phyloP scores from a whole-genome alignment of 2,113 vertebrate genomes.

The Vireo altiloquus region DNA sequence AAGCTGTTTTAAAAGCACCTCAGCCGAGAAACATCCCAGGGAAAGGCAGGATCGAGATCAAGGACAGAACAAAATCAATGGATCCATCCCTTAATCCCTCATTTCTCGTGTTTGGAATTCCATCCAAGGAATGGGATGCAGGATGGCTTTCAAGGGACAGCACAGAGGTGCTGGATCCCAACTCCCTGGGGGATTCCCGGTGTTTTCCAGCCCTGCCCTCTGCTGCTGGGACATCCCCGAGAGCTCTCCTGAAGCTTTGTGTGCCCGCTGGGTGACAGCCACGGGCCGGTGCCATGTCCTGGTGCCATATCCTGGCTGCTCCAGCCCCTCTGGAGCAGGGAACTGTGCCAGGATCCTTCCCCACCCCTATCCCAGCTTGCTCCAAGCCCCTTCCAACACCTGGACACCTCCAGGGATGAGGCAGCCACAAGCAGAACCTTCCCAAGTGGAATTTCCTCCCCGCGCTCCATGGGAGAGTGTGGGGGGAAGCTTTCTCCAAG shows the following conservation, averaged over 20 bases:
- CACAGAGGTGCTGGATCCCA: neutral
- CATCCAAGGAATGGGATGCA: no score
- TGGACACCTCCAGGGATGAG: neutral
- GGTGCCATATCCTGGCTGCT: fast-evolving
- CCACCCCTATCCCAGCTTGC: fast-evolving
- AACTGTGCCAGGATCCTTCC: neutral
- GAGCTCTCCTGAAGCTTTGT: neutral
- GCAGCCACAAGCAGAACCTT: neutral
- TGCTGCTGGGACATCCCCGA: fast-evolving
- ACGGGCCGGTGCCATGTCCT: fast-evolving
- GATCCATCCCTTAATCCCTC: neutral
- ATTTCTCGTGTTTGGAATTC: neutral
- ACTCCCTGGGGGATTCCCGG: fast-evolving
- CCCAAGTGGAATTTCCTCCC: neutral
- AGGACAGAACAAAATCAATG: neutral
- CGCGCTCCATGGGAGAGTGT: neutral
- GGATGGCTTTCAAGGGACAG: neutral
- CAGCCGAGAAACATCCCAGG: neutral
- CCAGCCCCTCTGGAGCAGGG: neutral
- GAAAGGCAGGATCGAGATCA: neutral
- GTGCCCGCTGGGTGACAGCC: fast-evolving
- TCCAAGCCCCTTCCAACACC: neutral
- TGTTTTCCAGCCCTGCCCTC: neutral
- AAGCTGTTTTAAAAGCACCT: neutral
- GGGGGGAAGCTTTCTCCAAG: neutral